Conservation (phyloP, 2,797 vertebrate species). For the Tadarida brasiliensis region DNA sequence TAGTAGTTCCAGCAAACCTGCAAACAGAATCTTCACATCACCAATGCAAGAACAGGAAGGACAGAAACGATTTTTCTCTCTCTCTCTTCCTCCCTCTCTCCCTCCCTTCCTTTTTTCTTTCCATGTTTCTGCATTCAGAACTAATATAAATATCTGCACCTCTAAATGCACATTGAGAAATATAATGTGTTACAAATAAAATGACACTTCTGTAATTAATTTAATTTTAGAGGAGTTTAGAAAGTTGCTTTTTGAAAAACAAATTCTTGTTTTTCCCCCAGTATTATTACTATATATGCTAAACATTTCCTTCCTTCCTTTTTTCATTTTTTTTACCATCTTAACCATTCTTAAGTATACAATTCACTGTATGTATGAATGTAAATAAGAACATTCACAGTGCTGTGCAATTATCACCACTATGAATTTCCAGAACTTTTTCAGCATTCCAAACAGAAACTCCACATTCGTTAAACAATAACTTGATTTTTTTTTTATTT, state of each 20-base stretch:
- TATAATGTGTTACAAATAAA: neutral
- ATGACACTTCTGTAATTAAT: neutral
- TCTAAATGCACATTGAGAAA: neutral
- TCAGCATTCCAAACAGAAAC: neutral
- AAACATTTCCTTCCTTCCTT: neutral
- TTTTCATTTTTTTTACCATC: neutral
- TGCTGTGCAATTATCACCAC: rapidly evolving
- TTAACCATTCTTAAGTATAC: neutral
- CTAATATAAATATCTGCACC: neutral
- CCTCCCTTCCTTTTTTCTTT: neutral
- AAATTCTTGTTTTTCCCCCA: neutral
- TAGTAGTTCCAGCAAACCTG: neutral
- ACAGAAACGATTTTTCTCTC: neutral
- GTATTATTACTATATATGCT: neutral
- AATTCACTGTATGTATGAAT: too few relatives aligned
- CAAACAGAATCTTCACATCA: neutral
- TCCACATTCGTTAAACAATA: neutral
- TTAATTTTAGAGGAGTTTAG: neutral
- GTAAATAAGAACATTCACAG: neutral
- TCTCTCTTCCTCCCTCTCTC: neutral
- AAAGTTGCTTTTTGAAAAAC: neutral
- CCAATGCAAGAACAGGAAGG: neutral
- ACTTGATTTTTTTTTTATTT: neutral
- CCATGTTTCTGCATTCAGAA: neutral
- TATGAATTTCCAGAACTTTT: neutral